Evolutionary conservation across 2,113 vertebrate species (phyloP).

Genomic region (Percopsis transmontana): DNA sequence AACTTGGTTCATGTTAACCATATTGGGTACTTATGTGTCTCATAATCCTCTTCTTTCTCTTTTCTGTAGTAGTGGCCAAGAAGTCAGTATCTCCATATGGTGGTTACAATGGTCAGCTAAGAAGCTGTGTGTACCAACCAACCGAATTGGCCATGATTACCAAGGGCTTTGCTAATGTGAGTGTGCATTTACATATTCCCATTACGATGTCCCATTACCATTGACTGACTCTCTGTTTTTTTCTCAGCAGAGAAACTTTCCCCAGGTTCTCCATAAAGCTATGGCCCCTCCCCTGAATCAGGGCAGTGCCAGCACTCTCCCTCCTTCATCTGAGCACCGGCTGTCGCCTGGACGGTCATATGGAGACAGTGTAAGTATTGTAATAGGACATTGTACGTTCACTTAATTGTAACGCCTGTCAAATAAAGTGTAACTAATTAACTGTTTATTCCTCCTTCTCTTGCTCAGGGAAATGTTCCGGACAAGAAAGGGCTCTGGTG

Average conservation of each 20-base stretch:
- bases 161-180: conserved; percentile 79
- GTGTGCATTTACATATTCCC: background rate
- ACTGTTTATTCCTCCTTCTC: background rate
- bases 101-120: conserved; percentile 82
- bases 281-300: conserved; percentile 68
- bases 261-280: conserved; percentile 80
- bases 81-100: conserved; percentile 84
- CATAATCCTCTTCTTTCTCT: background rate
- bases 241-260: conserved; percentile 68
- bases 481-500: conserved; percentile 2
- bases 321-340: conserved; percentile 73
- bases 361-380: conserved; percentile 5
- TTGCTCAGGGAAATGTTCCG: conserved; percentile 12
- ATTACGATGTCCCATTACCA: too few relatives aligned
- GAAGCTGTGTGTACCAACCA: conserved; percentile 89
- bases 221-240: background rate
- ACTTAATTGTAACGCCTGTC: background rate
- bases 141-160: conserved; percentile 91
- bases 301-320: conserved; percentile 75
- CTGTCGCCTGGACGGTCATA: conserved; percentile 24
- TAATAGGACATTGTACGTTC: background rate
- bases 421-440: conserved; percentile 4
- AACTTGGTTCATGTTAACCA: too few relatives aligned
- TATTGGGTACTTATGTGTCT: background rate
- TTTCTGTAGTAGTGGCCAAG: conserved; percentile 66